Percentiles rank a stretch among this genome's conserved stretches.
These are phyloP conservation scores for Rhysida immarginata DNA, from an alignment of 1,140 invertebrate genomes.

Conservation along the genomic window DNA sequence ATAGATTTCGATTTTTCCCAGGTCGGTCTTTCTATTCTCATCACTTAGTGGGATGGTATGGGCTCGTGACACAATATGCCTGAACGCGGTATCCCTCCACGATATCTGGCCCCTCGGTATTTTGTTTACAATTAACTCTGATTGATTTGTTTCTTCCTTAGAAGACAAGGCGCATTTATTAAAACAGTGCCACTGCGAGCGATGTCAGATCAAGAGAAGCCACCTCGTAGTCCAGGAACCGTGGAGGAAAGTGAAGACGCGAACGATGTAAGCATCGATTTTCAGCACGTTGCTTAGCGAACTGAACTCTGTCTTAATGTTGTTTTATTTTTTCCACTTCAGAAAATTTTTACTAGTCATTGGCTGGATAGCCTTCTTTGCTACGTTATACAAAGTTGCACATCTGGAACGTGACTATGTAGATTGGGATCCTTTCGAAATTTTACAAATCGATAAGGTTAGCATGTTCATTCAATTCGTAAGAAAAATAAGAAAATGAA, in stretches of 20 bases:
- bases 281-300: not conserved
- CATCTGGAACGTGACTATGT: constrained; percentile 96
- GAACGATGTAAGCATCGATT: constrained; percentile 28
- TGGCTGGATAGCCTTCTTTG: constrained; percentile 74
- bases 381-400: constrained; percentile 88
- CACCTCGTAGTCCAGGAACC: constrained; percentile 66
- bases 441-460: constrained; percentile 71
- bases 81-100: no score
- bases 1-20: no score
- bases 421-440: constrained; percentile 97
- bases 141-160: constrained; percentile 4
- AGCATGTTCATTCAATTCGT: no score
- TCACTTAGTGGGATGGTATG: no score
- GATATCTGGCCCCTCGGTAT: no score
- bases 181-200: constrained; percentile 67
- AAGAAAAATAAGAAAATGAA: no score
- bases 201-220: constrained; percentile 68
- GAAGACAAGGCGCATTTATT: not conserved
- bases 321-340: constrained; percentile 19
- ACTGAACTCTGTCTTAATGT: not conserved
- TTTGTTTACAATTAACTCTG: no score
- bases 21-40: no score
- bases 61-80: no score
- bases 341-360: constrained; percentile 53
- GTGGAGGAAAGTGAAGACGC: constrained; percentile 62